phyloP scores from a whole-genome alignment of 2,113 vertebrate species.

The Oryzias melastigma region DNA sequence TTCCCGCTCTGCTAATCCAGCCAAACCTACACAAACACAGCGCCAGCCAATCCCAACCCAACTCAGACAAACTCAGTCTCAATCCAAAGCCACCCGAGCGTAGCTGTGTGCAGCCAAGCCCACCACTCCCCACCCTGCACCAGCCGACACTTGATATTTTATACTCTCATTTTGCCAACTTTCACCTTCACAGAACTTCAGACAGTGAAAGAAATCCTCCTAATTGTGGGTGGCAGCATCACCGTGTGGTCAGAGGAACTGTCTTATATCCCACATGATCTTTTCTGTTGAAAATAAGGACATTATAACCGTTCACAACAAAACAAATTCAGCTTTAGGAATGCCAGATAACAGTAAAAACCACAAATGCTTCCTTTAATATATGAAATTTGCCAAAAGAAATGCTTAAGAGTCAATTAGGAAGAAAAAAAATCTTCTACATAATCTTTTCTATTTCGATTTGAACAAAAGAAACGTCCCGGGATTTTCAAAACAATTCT shows the following conservation, averaged over 20 bases:
- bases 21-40: conserved; percentile 70
- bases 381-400: no score
- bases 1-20: conserved; percentile 9
- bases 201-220: conserved; percentile 41
- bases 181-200: conserved; percentile 27
- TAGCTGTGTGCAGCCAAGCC: conserved; percentile 43
- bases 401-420: neutral
- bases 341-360: conserved; percentile 13
- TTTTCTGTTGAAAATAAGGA: neutral
- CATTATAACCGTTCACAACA: neutral
- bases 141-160: conserved; percentile 47
- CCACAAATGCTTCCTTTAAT: conserved; percentile 2
- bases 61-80: conserved; percentile 53
- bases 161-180: conserved; percentile 28
- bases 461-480: conserved; percentile 2
- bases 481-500: neutral
- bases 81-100: conserved; percentile 56
- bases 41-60: conserved; percentile 62
- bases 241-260: conserved; percentile 27
- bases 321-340: conserved; percentile 7
- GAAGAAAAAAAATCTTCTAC: conserved; percentile 3
- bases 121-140: conserved; percentile 57
- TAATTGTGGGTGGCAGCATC: conserved; percentile 47
- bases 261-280: conserved; percentile 16
- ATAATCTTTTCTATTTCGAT: neutral